phyloP scores from a whole-genome alignment of 2,888 invertebrate genomes.

The Ochropacha duplaris region DNA sequence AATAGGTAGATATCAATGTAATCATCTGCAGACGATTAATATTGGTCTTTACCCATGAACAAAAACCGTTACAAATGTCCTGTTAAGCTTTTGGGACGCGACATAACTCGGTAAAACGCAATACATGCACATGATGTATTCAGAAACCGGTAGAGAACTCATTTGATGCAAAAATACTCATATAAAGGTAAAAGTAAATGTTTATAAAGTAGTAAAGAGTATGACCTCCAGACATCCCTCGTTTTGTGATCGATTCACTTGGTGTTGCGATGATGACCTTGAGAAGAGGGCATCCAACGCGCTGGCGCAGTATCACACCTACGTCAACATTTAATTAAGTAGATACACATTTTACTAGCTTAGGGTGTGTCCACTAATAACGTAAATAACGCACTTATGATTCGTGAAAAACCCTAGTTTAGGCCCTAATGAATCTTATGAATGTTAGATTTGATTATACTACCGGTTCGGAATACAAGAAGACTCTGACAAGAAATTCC shows the following conservation, averaged over 20 bases:
- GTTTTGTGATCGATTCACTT: not conserved
- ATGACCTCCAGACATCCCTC: not conserved
- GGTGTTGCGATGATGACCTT: constrained; percentile 5
- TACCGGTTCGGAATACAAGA: too few species aligned
- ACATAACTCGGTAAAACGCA: too few species aligned
- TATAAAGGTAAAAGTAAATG: not conserved
- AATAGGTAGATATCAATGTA: too few species aligned
- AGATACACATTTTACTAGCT: not conserved
- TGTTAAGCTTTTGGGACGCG: too few species aligned
- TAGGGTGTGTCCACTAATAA: not conserved
- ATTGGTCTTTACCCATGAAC: too few species aligned
- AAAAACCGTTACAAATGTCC: too few species aligned
- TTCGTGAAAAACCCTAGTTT: too few species aligned
- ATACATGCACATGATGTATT: not conserved
- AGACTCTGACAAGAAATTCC: too few species aligned
- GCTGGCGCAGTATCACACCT: not conserved
- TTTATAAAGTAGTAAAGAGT: not conserved
- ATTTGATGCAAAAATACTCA: not conserved
- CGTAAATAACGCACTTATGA: too few species aligned
- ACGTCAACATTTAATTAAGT: not conserved
- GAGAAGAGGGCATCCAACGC: not conserved
- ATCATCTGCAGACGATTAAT: too few species aligned
- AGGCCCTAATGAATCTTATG: too few species aligned
- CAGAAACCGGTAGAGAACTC: not conserved
- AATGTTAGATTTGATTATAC: too few species aligned